These are phyloP conservation scores for Hapalemur alaotrensis DNA, from an alignment of 2,797 vertebrate genomes.

Conservation along the genomic window DNA sequence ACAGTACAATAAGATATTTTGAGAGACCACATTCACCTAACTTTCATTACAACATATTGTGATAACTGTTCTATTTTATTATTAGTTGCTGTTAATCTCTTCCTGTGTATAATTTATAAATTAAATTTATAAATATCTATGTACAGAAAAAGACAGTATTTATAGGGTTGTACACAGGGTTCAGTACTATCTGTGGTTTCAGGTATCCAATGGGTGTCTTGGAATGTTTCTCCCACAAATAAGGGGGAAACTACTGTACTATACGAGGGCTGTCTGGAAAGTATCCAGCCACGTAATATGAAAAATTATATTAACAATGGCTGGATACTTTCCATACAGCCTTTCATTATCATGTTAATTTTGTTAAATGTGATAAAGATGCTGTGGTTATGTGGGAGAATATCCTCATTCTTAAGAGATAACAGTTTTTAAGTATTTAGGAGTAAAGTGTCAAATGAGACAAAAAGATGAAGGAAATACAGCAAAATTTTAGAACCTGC, in stretches of 20 bases:
- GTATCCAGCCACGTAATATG: no score
- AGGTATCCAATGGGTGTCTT: neutral
- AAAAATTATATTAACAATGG: no score
- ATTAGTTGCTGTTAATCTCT: neutral
- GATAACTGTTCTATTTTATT: neutral
- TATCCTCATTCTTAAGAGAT: neutral
- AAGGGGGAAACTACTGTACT: neutral
- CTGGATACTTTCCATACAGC: no score
- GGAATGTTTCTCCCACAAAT: neutral
- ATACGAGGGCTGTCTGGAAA: no score
- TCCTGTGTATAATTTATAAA: neutral
- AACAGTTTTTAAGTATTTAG: neutral
- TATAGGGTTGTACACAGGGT: neutral
- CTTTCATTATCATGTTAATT: neutral
- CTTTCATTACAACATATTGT: neutral
- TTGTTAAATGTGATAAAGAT: constrained; percentile 1
- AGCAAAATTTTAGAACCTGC: neutral
- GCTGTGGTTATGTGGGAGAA: neutral
- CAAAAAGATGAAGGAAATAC: neutral
- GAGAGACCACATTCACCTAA: neutral
- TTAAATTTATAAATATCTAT: neutral
- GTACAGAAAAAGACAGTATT: neutral
- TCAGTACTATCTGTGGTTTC: neutral
- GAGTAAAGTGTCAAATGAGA: neutral
- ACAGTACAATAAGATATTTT: neutral